Evolutionary conservation across 2,113 vertebrate species (phyloP).

Genomic region (Helogale parvula): DNA sequence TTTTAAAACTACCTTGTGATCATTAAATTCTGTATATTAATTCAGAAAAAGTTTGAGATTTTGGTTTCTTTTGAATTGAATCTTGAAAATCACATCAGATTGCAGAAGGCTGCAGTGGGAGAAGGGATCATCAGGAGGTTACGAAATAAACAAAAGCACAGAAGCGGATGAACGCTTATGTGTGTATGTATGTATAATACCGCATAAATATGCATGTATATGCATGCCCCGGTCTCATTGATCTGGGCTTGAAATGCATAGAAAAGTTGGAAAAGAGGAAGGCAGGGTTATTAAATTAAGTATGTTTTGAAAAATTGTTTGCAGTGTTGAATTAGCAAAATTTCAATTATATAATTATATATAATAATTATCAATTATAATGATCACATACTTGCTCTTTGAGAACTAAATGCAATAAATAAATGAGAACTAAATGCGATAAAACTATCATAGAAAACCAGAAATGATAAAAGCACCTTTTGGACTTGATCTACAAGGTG

Average conservation of each 20-base stretch:
- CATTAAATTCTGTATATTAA: slow-evolving; percentile 40
- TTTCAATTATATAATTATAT: neutral
- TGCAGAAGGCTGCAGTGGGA: neutral
- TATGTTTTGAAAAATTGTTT: slow-evolving; percentile 28
- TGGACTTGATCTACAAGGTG: neutral
- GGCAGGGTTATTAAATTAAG: neutral
- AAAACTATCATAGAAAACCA: neutral
- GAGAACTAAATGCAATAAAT: neutral
- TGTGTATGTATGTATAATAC: neutral
- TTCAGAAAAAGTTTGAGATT: neutral
- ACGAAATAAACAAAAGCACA: neutral
- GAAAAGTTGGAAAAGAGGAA: slow-evolving; percentile 14
- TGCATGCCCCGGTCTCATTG: neutral
- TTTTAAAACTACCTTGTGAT: slow-evolving; percentile 19
- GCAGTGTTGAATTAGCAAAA: neutral
- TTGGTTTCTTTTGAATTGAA: neutral
- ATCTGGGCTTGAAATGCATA: neutral
- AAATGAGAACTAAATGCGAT: too few relatives aligned
- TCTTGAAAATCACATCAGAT: slow-evolving; percentile 6
- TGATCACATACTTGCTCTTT: neutral
- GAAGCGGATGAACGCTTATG: neutral
- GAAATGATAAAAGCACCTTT: neutral
- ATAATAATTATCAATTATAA: neutral
- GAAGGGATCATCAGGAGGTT: neutral
- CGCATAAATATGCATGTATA: neutral